Evolutionary conservation across 2,888 invertebrate species (phyloP), one percentile per base, ranked within the genome.

Genomic region (Idaea biselata): DNA sequence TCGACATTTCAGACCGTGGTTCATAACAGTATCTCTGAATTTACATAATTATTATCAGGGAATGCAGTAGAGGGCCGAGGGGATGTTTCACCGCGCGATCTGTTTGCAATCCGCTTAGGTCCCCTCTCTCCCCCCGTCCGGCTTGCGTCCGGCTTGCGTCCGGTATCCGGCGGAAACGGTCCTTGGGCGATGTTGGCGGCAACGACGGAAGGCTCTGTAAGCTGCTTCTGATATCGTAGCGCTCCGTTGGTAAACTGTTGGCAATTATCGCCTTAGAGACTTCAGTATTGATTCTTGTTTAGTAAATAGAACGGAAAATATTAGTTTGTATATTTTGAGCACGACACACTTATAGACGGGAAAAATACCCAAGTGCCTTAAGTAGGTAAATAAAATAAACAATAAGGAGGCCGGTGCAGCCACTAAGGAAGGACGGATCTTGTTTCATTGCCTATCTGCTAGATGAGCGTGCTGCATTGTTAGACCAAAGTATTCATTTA

Each of bases 101-200:
- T 79, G 75, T 78, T 82, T 75, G 71, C 67, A 80, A 80, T 80
- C 80, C 79, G 77, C 78, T 79, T 77, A 80, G 73, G 68, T 54
- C 66, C 69, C 65, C 65, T 67, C 69, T 66, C 68, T 59, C 66
- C 64, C 64, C 61, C 65, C 60, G 58, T n/a, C n/a, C n/a, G n/a
- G n/a, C n/a, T n/a, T n/a, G n/a, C 60, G 71, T 65, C 69, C 68
- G 70, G 31, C 64, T 77, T 64, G 59, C 77, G 74, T 80, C 82
- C 80, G 78, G 78, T 68, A 73, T 84, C 84, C 84, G 77, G 68
- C 76, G 84, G 85, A 87, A 84, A 80, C 80, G 77, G 79, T 79
- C 78, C 82, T 83, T 76, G 75, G 77, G 75, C 67, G 74, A 73
- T 73, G 25, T 25, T 25, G 25, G 25, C 25, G 25, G 25, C 25